Base-by-base conservation (phyloP, 2,797 vertebrate genomes). In the Sebastiscus albofasciatus region DNA sequence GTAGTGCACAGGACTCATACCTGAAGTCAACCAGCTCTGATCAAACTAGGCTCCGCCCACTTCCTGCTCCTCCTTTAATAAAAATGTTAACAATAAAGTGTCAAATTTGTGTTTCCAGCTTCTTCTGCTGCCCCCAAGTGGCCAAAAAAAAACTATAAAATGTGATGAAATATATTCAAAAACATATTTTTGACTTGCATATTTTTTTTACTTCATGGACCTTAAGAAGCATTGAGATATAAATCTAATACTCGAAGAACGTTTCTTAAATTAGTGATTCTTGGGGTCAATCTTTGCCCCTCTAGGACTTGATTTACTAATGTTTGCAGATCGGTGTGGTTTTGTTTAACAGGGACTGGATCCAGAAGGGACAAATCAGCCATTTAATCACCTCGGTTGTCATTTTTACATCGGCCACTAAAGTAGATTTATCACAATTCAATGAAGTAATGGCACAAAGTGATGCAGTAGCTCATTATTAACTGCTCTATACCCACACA, bases 381-480 rank as follows among this genome's bases (percentile, higher is more conserved):
- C 5, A 3, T 87, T 90, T 84, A 83, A 88, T 80, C 75, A 72
- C 77, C 34, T 13, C 2, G 2, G 49, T 20, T 69, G 85, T 71
- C 85, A 55, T 67, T 87, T 89, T 87, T 81, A 89, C 72, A 56
- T 60, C 5, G 24, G 34, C 72, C 79, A 78, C 73, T 91, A 80
- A 85, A 84, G 52, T 0, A 61, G 81, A 91, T 87, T 84, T 76
- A 91, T 42, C 39, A 49, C 74, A 66, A 54, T 74, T 70, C 31
- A 36, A 56, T 89, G 71, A 91, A 46, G 73, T 79, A 59, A 79
- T 59, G 77, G 34, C 67, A 79, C 60, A 65, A 67, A 81, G 67
- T 67, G 72, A 55, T 66, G 12, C 75, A 12, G 34, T 7, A 7
- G 72, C 55, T 81, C 69, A 54, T 60, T 52, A 72, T 75, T 72